phyloP scores from a whole-genome alignment of 2,888 invertebrate genomes.

The Herminia tarsipennalis region DNA sequence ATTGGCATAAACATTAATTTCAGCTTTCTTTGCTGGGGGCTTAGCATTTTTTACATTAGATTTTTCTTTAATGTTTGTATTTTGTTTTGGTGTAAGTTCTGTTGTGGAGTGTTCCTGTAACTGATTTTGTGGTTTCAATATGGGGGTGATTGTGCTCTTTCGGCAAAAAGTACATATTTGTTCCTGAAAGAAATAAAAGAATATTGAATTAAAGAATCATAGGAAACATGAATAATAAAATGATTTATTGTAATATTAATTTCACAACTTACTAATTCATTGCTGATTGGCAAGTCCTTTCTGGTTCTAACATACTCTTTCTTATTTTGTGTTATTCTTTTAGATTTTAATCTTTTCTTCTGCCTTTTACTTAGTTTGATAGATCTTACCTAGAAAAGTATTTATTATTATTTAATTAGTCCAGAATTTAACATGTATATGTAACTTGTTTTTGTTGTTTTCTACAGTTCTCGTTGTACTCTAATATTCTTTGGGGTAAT shows the following conservation, averaged over 20 bases:
- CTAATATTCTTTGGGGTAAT: not conserved
- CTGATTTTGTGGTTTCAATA: conserved; percentile 53
- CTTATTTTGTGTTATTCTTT: conserved; percentile 33
- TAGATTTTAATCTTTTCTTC: conserved; percentile 50
- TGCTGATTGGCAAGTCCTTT: conserved; percentile 53
- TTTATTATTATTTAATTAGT: not conserved
- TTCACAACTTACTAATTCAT: conserved; percentile 64
- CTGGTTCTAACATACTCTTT: conserved; percentile 32
- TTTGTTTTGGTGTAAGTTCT: conserved; percentile 4
- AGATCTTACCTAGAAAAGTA: conserved; percentile 56
- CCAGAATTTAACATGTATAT: not conserved
- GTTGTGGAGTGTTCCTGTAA: conserved; percentile 5
- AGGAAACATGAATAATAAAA: too few relatives aligned
- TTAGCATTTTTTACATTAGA: not conserved
- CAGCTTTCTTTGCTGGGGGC: conserved; percentile 13
- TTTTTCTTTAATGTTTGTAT: not conserved
- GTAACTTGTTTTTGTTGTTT: too few relatives aligned
- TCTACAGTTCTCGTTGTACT: too few relatives aligned
- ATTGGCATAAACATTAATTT: conserved; percentile 66
- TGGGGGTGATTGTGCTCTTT: conserved; percentile 46
- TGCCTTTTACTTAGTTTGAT: conserved; percentile 62
- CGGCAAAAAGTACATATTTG: conserved; percentile 69
- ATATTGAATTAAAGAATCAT: not conserved
- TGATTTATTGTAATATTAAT: too few relatives aligned
- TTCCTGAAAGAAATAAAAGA: conserved; percentile 56